These are phyloP conservation scores for Portunus trituberculatus DNA, from an alignment of 1,140 invertebrate species.

Conservation along the genomic window DNA sequence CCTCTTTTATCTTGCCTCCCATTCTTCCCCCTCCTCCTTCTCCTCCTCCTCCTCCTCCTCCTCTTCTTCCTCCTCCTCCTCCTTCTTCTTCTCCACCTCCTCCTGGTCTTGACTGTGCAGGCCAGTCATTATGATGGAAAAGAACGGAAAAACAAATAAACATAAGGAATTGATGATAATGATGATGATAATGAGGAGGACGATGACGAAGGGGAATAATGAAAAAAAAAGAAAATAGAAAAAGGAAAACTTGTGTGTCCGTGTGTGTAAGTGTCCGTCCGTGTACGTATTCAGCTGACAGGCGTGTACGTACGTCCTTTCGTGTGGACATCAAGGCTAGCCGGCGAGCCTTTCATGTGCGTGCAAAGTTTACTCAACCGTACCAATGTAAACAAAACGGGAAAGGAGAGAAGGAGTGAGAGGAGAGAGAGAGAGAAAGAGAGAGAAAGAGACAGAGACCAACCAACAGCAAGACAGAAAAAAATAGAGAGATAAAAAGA, in stretches of 20 bases:
- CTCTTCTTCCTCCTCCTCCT: not conserved
- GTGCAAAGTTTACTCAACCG: too few species aligned
- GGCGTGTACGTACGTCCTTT: too few species aligned
- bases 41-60: constrained; percentile 18
- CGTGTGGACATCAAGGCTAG: too few species aligned
- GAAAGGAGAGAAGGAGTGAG: not conserved
- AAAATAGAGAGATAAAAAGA: not conserved
- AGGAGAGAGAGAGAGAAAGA: too few species aligned
- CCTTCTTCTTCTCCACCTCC: not conserved
- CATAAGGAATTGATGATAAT: not conserved
- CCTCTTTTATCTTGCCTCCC: not conserved
- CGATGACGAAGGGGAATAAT: not conserved
- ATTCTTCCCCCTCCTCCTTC: not conserved
- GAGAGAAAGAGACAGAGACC: too few species aligned
- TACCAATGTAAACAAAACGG: not conserved
- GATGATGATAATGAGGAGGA: not conserved
- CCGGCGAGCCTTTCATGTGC: too few species aligned
- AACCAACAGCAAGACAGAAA: not conserved
- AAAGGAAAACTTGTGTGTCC: not conserved
- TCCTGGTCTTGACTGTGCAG: not conserved
- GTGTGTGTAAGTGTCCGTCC: not conserved
- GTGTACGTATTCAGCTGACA: not conserved
- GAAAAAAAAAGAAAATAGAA: not conserved
- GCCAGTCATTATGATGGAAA: too few species aligned
- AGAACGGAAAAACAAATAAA: not conserved